A percentile compares a stretch with the other conserved stretches of the same genome.
Conservation (phyloP, 2,888 invertebrate species). For the Parnassius glacialis region DNA sequence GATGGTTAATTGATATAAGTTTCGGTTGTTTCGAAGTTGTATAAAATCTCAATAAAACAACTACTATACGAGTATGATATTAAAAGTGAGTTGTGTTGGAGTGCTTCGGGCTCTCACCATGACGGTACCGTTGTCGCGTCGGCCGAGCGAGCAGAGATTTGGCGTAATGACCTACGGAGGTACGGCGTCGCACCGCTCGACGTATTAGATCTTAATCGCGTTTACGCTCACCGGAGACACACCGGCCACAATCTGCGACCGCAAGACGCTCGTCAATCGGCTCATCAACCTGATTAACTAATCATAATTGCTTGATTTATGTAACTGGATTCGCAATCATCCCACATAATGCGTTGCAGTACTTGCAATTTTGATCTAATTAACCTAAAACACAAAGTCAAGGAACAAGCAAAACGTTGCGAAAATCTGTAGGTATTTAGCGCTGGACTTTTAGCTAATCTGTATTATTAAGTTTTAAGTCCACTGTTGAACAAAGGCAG, state of each 20-base stretch:
- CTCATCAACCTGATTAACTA: slow-evolving; percentile 40
- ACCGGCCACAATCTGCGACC: slow-evolving; percentile 38
- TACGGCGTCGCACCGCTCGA: slow-evolving; percentile 31
- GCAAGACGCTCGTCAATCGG: slow-evolving; percentile 31
- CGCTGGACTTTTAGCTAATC: no score
- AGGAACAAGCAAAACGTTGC: no score
- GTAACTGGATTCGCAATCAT: slow-evolving; percentile 25
- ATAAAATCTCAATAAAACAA: slow-evolving; percentile 1
- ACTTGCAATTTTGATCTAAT: no score
- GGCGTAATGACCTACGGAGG: slow-evolving; percentile 53
- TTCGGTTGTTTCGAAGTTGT: slow-evolving; percentile 16
- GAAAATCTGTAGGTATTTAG: no score
- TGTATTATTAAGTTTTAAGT: no score
- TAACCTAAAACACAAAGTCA: no score
- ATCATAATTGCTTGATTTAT: slow-evolving; percentile 42
- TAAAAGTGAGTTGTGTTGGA: slow-evolving; percentile 25
- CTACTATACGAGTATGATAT: slow-evolving; percentile 24
- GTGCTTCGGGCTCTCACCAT: slow-evolving; percentile 37
- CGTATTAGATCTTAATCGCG: slow-evolving; percentile 49
- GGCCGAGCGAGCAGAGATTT: slow-evolving; percentile 35
- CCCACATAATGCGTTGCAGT: background rate
- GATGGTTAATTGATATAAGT: slow-evolving; percentile 20
- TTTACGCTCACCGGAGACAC: slow-evolving; percentile 39
- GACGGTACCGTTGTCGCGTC: slow-evolving; percentile 52
- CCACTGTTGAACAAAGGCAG: no score